Base-by-base conservation (phyloP, 2,888 invertebrate genomes). In the Chaetogeoica ovagalla region DNA sequence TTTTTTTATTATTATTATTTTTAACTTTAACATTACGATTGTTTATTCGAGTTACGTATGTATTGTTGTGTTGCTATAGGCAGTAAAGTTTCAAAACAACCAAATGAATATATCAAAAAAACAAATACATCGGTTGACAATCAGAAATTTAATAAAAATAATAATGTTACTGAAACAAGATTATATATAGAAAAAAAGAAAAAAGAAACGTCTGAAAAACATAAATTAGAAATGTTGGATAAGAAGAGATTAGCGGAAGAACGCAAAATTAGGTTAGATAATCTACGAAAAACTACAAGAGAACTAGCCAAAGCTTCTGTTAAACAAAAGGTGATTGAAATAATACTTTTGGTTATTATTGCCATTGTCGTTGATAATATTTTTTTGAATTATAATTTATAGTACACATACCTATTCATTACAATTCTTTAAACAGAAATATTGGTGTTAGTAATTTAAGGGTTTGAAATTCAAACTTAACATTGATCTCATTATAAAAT, bases 251-350 rank as follows among this genome's bases (percentile, higher is more conserved):
- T 70, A 13, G 43, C 48, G 8, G 79, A 71, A 63, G 70, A 71
- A 63, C 52, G 63, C 23, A 79, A 79, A 63, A 70, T 62, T 23
- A 79, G 21, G 15, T 79, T 79, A 71, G 70, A 70, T 55, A 15
- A 79, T 1, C 63, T 79, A 23, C 21, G 63, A 63, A 63, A 71
- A 30, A 79, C 79, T 43, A 71, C 71, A 5, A 79, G 9, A 43
- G 39, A 63, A 39, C n/a, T 79, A 43, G 63, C 57, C 6, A 62
- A 63, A 57, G 71, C 43, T 43, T 63, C 70, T 62, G 5, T 15
- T 4, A 79, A 79, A 5, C 17, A 21, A 65, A 79, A 79, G 63
- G 79, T 79, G 71, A 39, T 43, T 23, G 23, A 23, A 75, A 55
- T 66, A 21, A 43, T 59, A 59, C 19, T 23, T 19, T 63, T 37